phyloP scores from a whole-genome alignment of 2,797 vertebrate species.

The Cossypha polioptera region DNA sequence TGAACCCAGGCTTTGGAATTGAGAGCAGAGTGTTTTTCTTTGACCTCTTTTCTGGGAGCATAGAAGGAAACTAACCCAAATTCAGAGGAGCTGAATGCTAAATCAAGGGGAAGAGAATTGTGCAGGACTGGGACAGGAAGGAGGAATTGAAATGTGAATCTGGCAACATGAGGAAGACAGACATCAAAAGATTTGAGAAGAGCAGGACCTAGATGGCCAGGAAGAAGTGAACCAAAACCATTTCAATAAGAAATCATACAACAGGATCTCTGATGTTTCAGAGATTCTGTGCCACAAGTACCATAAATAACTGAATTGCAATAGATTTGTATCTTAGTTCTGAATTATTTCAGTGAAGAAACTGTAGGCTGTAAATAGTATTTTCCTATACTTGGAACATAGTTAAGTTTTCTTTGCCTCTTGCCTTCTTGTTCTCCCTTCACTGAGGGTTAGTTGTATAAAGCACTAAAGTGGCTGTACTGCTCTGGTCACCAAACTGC shows the following conservation, averaged over 20 bases:
- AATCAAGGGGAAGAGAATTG: background rate
- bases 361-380: background rate
- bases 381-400: background rate
- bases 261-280: background rate
- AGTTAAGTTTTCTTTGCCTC: background rate
- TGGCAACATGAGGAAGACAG: fast-evolving
- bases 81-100: background rate
- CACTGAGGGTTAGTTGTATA: background rate
- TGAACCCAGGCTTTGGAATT: background rate
- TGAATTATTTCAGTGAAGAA: background rate
- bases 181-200: background rate
- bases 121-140: background rate
- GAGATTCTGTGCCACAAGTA: background rate
- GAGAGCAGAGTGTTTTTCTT: background rate
- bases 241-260: background rate
- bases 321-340: background rate
- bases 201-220: background rate
- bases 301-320: background rate
- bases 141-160: background rate
- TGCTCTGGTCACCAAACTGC: background rate
- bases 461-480: background rate
- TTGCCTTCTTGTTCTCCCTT: background rate
- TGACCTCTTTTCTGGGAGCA: background rate
- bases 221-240: background rate
- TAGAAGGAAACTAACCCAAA: background rate